Evolutionary conservation across 2,113 vertebrate species (phyloP), one percentile per base, ranked within the genome.

Genomic region (Microcebus murinus): DNA sequence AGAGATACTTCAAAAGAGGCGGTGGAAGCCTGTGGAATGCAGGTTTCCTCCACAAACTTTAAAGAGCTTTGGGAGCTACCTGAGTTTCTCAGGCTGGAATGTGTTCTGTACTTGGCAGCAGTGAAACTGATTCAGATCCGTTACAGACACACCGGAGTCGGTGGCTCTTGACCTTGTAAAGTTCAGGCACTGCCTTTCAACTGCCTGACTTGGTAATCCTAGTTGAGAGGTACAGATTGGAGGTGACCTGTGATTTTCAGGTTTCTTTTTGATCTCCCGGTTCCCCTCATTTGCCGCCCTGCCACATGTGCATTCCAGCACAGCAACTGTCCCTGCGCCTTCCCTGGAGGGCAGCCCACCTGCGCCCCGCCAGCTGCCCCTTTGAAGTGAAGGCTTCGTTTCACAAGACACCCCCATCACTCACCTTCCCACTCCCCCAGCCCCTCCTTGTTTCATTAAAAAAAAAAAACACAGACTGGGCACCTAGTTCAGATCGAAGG

Each of bases 261-360:
- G 74, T 4, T 39, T 97, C 73, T 81, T 96, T 98, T 98, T 98
- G 98, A 98, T 97, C 97, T 95, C 50, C 70, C 61, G 34, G 39
- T 0, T 2, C 31, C 0, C 10, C 90, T 0, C 6, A 31, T 71
- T 73, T 95, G 94, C 97, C 3, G 12, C 42, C 25, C 8, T 3
- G 88, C 59, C 87, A 88, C 85, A 84, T 90, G 90, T 96, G 93
- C 34, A 17, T 93, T 98, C 95, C 97, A 93, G 82, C 73, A 27
- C 42, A 70, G 91, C 68, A 94, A 96, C 94, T 67, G 92, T 96
- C 94, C 91, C 93, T 23, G 81, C 79, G 81, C 91, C 92, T 95
- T 97, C 86, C 86, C 83, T 11, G 20, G 91, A 81, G 85, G 96
- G 80, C 89, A 0, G 36, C 79, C 59, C 97, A 96, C 97, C 96